Evolutionary conservation across 2,797 vertebrate genomes (phyloP), one percentile per base, ranked within the genome.

Genomic region (Spheniscus humboldti): DNA sequence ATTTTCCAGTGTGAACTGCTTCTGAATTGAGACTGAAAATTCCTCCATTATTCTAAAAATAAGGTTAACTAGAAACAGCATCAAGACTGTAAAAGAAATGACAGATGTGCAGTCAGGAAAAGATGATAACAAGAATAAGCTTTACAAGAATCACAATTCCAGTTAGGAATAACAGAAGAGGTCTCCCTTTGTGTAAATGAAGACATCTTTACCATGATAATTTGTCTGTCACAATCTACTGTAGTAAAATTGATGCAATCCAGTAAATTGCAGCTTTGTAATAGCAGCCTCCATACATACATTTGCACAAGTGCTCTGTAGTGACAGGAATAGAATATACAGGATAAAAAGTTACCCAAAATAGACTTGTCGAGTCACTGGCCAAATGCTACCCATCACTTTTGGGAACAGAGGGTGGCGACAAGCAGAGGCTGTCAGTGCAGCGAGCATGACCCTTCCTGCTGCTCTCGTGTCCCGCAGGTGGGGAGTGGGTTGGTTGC

Each of bases 41-140:
- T 83, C 53, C 53, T 92, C 76, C n/a, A 84, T 94, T 97, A 80
- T 93, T 96, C 94, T 94, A 95, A 96, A 97, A 95, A 94, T 95
- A 94, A 84, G 33, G 35, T 95, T 92, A 91, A 77, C 77, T 92
- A 85, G 48, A 96, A 93, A 97, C 93, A 95, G 59, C 48, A 73
- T 59, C 41, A 86, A 67, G 71, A 79, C 76, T 88, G 56, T 66
- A 89, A 84, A 94, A 96, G 45, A 96, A 95, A 68, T 88, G 66
- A 86, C 92, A 96, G 73, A 79, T 93, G 35, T 87, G 43, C 86
- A 88, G 62, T 91, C 83, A 87, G 31, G n/a, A 88, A 90, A 94
- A 94, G 76, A 94, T 60, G 52, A 88, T 81, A 87, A 86, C n/a
- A 93, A 72, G 76, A 96, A 93, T 86, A 90, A 92, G 63, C 47